Evolutionary conservation across 2,888 invertebrate genomes (phyloP), one percentile per base, ranked within the genome.

Genomic region (Rhagonycha fulva): DNA sequence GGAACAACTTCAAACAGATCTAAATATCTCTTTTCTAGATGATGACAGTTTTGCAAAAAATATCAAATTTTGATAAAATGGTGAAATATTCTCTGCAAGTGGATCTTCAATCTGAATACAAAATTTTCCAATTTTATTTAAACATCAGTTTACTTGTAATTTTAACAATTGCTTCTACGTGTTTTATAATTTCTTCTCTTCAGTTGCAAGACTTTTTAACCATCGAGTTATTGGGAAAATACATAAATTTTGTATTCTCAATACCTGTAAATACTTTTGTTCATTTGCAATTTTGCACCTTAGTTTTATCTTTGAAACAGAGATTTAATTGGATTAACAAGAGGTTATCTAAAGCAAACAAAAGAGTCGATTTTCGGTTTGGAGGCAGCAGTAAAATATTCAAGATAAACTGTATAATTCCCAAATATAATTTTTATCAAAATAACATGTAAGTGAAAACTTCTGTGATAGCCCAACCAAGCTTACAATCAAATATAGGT

Each of bases 241-340:
- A 30, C n/a, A 24, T 66, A 3, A 66, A 66, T 26, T 66, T 66
- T 24, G 63, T 66, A 3, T 66, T 66, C 0, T 66, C 63, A 14
- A 66, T 66, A 3, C 63, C 63, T 3, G 14, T 14, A 9, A 66
- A 66, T 4, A 60, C 47, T n/a, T 61, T 61, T 14, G 26, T 71
- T 62, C 14, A 28, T 23, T 14, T 71, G 19, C 74, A 70, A 26
- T 74, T 74, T 28, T 74, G 70, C n/a, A 60, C 67, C 3, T 67
- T 74, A n/a, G 12, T 62, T 12, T 30, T 32, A 23, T 68, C 28
- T 14, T 61, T 75, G 19, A 71, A 62, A 47, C 71, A 75, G 47
- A 26, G 75, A 62, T 75, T 71, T 26, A 7, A n/a, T 2, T 75
- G 75, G 75, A 23, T 75, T 10, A 75, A 75, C 14, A 30, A 32